These are phyloP conservation scores for Mythimna pallens DNA, from an alignment of 2,888 invertebrate genomes.

Conservation along the genomic window DNA sequence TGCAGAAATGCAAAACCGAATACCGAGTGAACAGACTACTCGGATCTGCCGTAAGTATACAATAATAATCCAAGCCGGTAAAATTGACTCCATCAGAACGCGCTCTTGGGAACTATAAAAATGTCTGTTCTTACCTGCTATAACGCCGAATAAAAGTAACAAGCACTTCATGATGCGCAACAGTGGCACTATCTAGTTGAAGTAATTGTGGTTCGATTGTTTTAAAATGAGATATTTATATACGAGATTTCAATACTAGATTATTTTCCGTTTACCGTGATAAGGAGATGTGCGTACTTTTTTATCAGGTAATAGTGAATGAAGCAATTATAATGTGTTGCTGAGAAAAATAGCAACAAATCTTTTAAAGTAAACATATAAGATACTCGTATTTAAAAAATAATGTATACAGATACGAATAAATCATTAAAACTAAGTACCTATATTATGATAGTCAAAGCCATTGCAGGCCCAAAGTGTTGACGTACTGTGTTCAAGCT, in stretches of 20 bases:
- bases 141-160: conserved; percentile 37
- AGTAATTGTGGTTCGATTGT: conserved; percentile 9
- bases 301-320: neutral
- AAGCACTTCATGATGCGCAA: conserved; percentile 45
- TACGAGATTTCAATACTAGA: conserved; percentile 14
- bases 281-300: conserved; percentile 7
- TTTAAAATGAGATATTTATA: conserved; percentile 22
- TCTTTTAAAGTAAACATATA: neutral
- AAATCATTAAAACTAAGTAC: no score
- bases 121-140: conserved; percentile 38
- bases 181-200: conserved; percentile 1
- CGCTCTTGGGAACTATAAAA: neutral
- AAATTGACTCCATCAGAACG: no score
- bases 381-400: neutral
- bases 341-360: neutral
- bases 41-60: no score
- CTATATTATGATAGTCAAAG: no score
- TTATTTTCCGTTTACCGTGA: conserved; percentile 19
- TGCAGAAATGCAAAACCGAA: no score
- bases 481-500: no score
- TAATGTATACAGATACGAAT: no score
- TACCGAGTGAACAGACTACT: no score
- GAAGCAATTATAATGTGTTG: neutral
- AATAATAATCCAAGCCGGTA: no score
- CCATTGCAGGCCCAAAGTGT: no score